Percentiles rank a stretch among this genome's conserved stretches.
Evolutionary conservation across 2,797 vertebrate genomes (phyloP).

Genomic region (Prionace glauca): DNA sequence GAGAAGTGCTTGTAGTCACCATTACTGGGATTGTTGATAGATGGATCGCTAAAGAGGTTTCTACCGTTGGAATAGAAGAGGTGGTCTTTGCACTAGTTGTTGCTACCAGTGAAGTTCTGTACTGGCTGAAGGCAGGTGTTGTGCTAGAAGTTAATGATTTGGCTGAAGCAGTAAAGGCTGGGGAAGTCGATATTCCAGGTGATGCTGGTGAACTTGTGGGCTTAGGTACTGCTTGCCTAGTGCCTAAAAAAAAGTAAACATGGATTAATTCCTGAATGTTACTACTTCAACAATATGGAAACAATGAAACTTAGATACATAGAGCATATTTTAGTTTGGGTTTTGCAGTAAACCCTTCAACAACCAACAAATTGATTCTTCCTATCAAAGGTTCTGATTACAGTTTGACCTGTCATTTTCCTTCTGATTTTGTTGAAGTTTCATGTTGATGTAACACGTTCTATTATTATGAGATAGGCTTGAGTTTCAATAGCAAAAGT

Average conservation of each 20-base stretch:
- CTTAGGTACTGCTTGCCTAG: conserved; percentile 58
- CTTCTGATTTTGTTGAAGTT: not conserved
- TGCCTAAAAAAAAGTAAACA: conserved; percentile 65
- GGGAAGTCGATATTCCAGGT: conserved; percentile 48
- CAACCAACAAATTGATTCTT: not conserved
- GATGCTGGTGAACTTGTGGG: conserved; percentile 46
- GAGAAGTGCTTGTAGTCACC: not conserved
- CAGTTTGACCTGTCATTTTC: not conserved
- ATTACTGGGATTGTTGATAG: not conserved
- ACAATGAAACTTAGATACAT: conserved; percentile 30
- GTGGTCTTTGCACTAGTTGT: conserved; percentile 20
- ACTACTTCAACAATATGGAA: conserved; percentile 12
- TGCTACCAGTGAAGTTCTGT: not conserved
- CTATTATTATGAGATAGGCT: not conserved
- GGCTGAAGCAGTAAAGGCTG: conserved; percentile 42
- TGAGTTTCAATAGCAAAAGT: not conserved
- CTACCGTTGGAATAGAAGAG: conserved; percentile 38
- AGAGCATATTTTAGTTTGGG: not conserved
- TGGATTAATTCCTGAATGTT: not conserved
- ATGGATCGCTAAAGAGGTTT: not conserved
- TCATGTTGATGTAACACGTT: not conserved
- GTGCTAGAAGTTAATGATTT: conserved; percentile 38
- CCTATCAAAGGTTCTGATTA: not conserved
- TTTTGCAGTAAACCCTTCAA: not conserved
- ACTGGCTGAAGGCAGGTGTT: conserved; percentile 1